These are phyloP conservation scores for Aplysia californica DNA, from an alignment of 1,140 invertebrate species.

Conservation along the genomic window DNA sequence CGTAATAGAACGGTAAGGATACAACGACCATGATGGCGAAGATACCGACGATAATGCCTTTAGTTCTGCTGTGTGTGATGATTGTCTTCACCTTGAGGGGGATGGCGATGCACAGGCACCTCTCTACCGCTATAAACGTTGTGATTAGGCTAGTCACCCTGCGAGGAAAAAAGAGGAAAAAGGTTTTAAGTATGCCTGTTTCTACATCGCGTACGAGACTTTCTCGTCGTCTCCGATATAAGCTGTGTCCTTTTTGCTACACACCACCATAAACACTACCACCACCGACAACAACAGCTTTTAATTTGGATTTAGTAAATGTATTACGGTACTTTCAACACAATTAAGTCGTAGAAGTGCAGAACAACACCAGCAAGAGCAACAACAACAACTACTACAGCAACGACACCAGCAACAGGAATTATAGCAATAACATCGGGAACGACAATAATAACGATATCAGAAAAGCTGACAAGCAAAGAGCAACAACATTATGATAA, in stretches of 20 bases:
- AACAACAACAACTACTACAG: not conserved
- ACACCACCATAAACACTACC: too few species aligned
- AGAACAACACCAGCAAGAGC: not conserved
- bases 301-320: too few species aligned
- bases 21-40: not conserved
- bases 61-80: not conserved
- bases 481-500: too few species aligned
- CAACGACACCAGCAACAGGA: not conserved
- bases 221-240: not conserved
- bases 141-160: slow-evolving; percentile 4
- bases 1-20: not conserved
- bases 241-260: too few species aligned
- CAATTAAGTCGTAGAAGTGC: too few species aligned
- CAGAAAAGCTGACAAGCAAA: too few species aligned
- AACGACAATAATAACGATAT: too few species aligned
- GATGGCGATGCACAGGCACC: not conserved
- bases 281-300: too few species aligned
- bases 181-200: not conserved
- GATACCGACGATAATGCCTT: not conserved
- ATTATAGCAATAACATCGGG: too few species aligned
- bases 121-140: not conserved
- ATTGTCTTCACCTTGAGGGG: not conserved
- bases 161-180: not conserved
- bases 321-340: too few species aligned
- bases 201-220: not conserved